Percentiles rank a stretch among this genome's conserved stretches.
phyloP scores from a whole-genome alignment of 2,797 vertebrate genomes.

The Psittacula echo region DNA sequence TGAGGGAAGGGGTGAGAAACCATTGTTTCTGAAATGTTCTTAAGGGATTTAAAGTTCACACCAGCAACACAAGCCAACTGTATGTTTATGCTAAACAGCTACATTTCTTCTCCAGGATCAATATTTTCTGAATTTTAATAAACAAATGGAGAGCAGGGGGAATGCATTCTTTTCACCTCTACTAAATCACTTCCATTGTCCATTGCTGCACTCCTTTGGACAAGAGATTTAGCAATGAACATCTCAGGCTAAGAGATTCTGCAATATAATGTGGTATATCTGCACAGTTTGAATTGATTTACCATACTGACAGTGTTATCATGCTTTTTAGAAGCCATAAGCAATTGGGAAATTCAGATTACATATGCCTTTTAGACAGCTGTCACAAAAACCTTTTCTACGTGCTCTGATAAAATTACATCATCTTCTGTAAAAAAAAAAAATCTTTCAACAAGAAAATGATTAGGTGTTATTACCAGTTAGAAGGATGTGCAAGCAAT shows the following conservation, averaged over 20 bases:
- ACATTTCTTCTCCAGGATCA: not conserved
- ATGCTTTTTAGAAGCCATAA: not conserved
- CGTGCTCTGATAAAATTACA: not conserved
- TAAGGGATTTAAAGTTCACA: not conserved
- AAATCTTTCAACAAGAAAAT: not conserved
- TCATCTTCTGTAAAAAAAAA: not conserved
- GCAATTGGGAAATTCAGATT: not conserved
- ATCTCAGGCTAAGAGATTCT: not conserved
- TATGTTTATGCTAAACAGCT: not conserved
- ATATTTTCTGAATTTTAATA: not conserved
- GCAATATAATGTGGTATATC: not conserved
- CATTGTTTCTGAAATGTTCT: not conserved
- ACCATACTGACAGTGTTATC: not conserved
- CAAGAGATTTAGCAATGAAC: not conserved
- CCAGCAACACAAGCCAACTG: rapidly evolving
- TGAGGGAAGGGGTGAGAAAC: not conserved
- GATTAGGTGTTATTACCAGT: not conserved
- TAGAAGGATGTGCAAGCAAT: not conserved
- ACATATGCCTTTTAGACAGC: not conserved
- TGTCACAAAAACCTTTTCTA: not conserved
- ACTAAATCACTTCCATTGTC: not conserved
- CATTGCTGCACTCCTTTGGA: not conserved
- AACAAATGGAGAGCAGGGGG: not conserved
- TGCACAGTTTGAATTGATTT: not conserved
- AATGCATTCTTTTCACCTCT: not conserved